Conservation (phyloP, 2,113 vertebrate species). For the Ariopsis seemanni region DNA sequence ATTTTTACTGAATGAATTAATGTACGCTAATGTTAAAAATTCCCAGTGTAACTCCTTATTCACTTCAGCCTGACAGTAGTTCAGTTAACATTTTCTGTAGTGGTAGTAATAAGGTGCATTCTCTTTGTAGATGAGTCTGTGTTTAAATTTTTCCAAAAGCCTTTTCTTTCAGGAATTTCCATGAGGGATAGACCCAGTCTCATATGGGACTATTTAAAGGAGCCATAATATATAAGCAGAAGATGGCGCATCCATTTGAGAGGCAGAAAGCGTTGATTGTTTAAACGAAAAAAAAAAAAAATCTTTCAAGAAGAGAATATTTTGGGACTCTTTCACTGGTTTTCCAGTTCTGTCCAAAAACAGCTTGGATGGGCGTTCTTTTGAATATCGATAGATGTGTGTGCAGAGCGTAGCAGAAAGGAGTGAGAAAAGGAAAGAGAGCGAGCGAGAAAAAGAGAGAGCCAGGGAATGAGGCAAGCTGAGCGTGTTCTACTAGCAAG, state of each 20-base stretch:
- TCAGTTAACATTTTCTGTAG: conserved; percentile 40
- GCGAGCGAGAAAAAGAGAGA: conserved; percentile 59
- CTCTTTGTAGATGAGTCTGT: conserved; percentile 76
- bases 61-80: conserved; percentile 34
- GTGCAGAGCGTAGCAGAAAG: conserved; percentile 52
- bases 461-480: conserved; percentile 74
- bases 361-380: conserved; percentile 19
- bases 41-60: conserved; percentile 32
- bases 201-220: conserved; percentile 88
- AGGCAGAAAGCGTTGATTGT: conserved; percentile 65
- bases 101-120: conserved; percentile 42
- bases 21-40: conserved; percentile 31
- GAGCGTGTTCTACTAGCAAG: conserved; percentile 80
- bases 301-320: conserved; percentile 88
- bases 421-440: conserved; percentile 74
- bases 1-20: conserved; percentile 1
- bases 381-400: conserved; percentile 45
- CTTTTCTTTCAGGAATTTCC: conserved; percentile 93
- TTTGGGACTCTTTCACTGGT: conserved; percentile 85
- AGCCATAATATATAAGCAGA: conserved; percentile 89
- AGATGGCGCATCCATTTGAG: conserved; percentile 88
- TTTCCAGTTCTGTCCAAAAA: conserved; percentile 70
- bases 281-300: conserved; percentile 73
- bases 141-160: conserved; percentile 89
- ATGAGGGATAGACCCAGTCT: conserved; percentile 84